Evolutionary conservation across 2,888 invertebrate species (phyloP).

Genomic region (Tridacna crocea): DNA sequence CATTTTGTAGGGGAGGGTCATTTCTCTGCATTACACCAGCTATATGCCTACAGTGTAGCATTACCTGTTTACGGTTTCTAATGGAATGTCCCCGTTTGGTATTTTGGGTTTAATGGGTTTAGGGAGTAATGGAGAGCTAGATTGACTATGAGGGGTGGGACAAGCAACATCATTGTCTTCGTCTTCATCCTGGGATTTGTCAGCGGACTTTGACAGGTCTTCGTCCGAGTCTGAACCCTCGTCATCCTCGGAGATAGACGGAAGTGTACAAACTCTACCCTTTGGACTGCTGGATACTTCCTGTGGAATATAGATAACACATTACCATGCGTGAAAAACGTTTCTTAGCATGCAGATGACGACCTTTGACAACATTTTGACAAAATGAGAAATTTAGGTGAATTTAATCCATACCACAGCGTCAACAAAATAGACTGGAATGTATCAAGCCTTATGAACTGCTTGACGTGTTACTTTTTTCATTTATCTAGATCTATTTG

Average conservation of each 20-base stretch:
- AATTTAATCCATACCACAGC: too few relatives aligned
- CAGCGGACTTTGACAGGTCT: constrained; percentile 30
- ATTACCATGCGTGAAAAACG: too few relatives aligned
- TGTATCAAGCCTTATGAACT: too few relatives aligned
- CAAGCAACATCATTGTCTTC: constrained; percentile 34
- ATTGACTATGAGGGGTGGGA: constrained; percentile 37
- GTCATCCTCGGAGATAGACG: constrained; percentile 97
- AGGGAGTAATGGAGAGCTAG: constrained; percentile 66
- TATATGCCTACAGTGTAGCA: too few relatives aligned
- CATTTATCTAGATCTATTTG: too few relatives aligned
- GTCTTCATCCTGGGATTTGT: constrained; percentile 43
- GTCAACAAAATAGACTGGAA: too few relatives aligned
- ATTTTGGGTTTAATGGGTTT: constrained; percentile 51
- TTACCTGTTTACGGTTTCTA: constrained; percentile 62
- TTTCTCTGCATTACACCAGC: too few relatives aligned
- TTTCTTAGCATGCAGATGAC: too few relatives aligned
- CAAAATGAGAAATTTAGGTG: too few relatives aligned
- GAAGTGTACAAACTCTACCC: constrained; percentile 92
- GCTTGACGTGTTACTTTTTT: too few relatives aligned
- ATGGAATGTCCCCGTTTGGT: constrained; percentile 72
- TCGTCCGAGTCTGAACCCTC: constrained; percentile 83
- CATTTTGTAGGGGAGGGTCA: too few relatives aligned
- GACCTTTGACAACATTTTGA: too few relatives aligned
- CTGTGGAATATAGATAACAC: not conserved
- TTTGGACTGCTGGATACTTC: constrained; percentile 84